Evolutionary conservation across 1,140 invertebrate genomes (phyloP).

Genomic region (Heliconius himera): DNA sequence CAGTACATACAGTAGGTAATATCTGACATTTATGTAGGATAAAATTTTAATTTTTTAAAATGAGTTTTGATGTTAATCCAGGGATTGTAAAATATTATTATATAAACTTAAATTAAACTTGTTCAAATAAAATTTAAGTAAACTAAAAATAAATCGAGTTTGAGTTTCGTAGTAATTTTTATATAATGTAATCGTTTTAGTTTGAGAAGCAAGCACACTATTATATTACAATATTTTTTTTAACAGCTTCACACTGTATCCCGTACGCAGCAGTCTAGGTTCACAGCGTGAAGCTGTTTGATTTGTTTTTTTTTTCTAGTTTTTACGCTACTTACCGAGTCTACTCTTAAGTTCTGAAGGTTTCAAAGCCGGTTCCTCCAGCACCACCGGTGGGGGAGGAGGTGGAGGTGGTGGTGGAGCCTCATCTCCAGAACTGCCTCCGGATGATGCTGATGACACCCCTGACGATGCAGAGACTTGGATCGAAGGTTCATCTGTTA

Average conservation of each 20-base stretch:
- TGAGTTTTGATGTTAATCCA: too few relatives aligned
- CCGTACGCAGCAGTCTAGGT: too few relatives aligned
- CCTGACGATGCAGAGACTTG: constrained; percentile 65
- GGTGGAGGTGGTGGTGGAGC: constrained; percentile 85
- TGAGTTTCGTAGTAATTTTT: background rate
- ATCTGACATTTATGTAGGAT: too few relatives aligned
- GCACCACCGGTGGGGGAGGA: constrained; percentile 77
- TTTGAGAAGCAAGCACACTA: too few relatives aligned
- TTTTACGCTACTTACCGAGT: constrained; percentile 54
- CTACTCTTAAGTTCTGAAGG: constrained; percentile 82
- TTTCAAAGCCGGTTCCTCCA: constrained; percentile 83
- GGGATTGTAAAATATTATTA: too few relatives aligned
- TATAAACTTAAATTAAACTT: background rate
- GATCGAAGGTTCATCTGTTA: constrained; percentile 58
- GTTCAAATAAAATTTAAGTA: background rate
- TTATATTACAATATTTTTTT: too few relatives aligned
- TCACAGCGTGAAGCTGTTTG: too few relatives aligned
- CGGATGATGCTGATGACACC: constrained; percentile 55
- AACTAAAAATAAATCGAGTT: background rate
- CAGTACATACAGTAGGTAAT: too few relatives aligned
- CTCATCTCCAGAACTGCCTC: constrained; percentile 64
- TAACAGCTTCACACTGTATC: too few relatives aligned
- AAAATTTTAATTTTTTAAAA: too few relatives aligned
- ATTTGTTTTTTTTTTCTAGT: too few relatives aligned
- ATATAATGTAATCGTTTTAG: background rate